Conservation (phyloP, 2,797 vertebrate genomes). For the Allenopithecus nigroviridis region DNA sequence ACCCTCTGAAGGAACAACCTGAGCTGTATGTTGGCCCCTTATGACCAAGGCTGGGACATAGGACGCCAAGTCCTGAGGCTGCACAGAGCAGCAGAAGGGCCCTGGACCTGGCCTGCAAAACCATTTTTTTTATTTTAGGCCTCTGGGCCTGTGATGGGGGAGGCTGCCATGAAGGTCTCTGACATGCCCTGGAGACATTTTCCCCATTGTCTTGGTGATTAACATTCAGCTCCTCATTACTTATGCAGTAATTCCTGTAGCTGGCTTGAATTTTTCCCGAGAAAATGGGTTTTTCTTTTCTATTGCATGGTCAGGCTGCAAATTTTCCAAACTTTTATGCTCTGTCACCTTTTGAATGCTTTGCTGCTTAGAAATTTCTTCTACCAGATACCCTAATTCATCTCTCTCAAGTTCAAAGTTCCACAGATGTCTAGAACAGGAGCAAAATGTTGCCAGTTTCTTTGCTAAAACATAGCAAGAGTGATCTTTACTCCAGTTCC, state of each 20-base stretch:
- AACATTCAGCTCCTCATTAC: not conserved
- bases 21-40: not conserved
- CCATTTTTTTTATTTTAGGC: not conserved
- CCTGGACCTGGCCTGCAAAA: not conserved
- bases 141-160: not conserved
- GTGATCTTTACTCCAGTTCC: not conserved
- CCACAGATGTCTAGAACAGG: not conserved
- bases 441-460: not conserved
- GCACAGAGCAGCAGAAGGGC: not conserved
- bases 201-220: not conserved
- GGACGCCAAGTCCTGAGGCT: not conserved
- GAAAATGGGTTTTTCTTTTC: not conserved
- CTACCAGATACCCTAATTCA: not conserved
- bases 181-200: not conserved
- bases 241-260: not conserved
- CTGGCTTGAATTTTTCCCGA: not conserved
- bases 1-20: not conserved
- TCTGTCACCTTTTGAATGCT: not conserved
- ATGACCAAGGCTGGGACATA: not conserved
- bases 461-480: not conserved
- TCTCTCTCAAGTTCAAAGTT: not conserved
- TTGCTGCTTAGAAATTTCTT: not conserved
- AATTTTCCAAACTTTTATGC: not conserved
- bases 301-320: not conserved
- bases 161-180: not conserved